These are phyloP conservation scores for Lathronympha strigana DNA, from an alignment of 2,888 invertebrate genomes.

Conservation along the genomic window DNA sequence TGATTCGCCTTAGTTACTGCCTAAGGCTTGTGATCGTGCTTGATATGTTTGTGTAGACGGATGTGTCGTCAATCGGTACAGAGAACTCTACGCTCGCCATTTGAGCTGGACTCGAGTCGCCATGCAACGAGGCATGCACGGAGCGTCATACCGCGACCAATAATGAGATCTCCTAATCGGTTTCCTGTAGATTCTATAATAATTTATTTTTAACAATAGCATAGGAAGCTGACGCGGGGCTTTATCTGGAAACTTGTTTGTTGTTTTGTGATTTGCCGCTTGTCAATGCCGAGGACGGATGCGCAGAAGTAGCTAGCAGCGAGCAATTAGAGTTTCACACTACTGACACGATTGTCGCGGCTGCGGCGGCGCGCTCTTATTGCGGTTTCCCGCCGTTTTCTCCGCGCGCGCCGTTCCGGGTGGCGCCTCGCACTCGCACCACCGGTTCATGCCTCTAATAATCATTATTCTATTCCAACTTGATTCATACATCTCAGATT, in stretches of 20 bases:
- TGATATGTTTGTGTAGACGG: slow-evolving; percentile 61
- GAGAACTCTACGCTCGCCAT: slow-evolving; percentile 75
- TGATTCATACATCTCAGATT: slow-evolving; percentile 15
- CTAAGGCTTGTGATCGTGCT: slow-evolving; percentile 73
- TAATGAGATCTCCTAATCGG: slow-evolving; percentile 82
- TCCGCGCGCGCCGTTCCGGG: slow-evolving; percentile 80
- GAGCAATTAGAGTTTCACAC: slow-evolving; percentile 82
- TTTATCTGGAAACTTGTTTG: slow-evolving; percentile 71
- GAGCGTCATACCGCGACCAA: slow-evolving; percentile 75
- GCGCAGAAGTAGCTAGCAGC: slow-evolving; percentile 64
- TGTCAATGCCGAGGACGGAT: slow-evolving; percentile 61
- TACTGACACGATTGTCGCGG: slow-evolving; percentile 83
- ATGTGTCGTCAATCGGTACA: slow-evolving; percentile 65
- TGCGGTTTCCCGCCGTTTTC: slow-evolving; percentile 83
- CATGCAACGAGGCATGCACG: slow-evolving; percentile 74
- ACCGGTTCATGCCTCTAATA: slow-evolving; percentile 70
- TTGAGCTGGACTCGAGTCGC: slow-evolving; percentile 83
- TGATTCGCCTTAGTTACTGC: slow-evolving; percentile 83
- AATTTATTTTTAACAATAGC: slow-evolving; percentile 83
- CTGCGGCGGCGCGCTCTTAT: slow-evolving; percentile 64
- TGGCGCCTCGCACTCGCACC: slow-evolving; percentile 70
- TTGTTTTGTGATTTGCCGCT: slow-evolving; percentile 67
- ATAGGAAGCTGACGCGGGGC: slow-evolving; percentile 76
- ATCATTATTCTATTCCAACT: slow-evolving; percentile 64
- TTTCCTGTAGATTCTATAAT: slow-evolving; percentile 83